A percentile compares a stretch with the other conserved stretches of the same genome.
Evolutionary conservation across 2,888 invertebrate genomes (phyloP).

Genomic region (Chaitophorus viminalis): DNA sequence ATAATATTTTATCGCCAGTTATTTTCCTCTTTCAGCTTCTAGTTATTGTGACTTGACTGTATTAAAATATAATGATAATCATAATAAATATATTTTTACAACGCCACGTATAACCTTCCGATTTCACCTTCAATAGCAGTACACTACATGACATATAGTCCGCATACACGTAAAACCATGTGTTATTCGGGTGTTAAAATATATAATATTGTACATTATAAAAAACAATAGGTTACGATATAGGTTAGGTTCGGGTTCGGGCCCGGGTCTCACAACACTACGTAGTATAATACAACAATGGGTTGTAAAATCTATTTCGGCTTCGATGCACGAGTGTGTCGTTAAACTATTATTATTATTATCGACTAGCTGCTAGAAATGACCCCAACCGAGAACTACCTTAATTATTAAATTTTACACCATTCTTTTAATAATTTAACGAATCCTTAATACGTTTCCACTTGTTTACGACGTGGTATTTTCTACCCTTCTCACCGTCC

Average conservation of each 20-base stretch:
- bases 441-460: not conserved
- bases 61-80: no score
- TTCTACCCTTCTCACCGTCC: not conserved
- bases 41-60: no score
- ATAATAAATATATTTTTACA: no score
- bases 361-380: not conserved
- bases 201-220: not conserved
- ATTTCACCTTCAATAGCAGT: not conserved
- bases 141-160: not conserved
- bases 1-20: no score
- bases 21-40: no score
- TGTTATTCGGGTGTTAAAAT: not conserved
- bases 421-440: not conserved
- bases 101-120: not conserved
- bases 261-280: not conserved
- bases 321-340: not conserved
- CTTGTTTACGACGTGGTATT: not conserved
- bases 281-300: no score
- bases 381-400: not conserved
- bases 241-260: not conserved
- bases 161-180: not conserved
- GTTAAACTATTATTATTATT: not conserved
- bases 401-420: conserved; percentile 1
- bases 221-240: conserved; percentile 23
- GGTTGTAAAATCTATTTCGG: not conserved